These are phyloP conservation scores for Xiphophorus birchmanni DNA, from an alignment of 2,797 vertebrate species.

Conservation along the genomic window DNA sequence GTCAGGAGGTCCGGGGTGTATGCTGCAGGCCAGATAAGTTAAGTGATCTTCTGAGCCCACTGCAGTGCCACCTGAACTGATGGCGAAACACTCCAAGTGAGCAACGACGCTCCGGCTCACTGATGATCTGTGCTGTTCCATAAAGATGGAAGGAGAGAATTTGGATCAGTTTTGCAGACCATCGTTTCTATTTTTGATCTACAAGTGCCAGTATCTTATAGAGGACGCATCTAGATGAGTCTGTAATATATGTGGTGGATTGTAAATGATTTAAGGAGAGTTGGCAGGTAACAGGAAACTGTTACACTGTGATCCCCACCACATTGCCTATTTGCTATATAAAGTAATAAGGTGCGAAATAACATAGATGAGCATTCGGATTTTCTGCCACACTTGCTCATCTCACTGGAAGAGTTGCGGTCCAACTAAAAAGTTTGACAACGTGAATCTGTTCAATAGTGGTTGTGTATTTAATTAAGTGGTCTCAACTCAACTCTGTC, in stretches of 20 bases:
- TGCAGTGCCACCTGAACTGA: constrained; percentile 26
- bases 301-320: not conserved
- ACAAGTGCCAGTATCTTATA: not conserved
- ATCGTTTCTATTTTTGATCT: not conserved
- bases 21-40: constrained; percentile 46
- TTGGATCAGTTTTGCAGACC: not conserved
- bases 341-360: not conserved
- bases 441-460: not conserved
- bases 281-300: not conserved
- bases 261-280: not conserved
- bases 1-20: constrained; percentile 37
- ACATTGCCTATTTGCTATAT: not conserved
- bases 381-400: not conserved
- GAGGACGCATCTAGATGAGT: not conserved
- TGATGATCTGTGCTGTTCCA: not conserved
- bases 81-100: not conserved
- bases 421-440: not conserved
- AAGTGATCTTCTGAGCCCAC: constrained; percentile 30
- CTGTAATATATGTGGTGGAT: not conserved
- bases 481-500: not conserved
- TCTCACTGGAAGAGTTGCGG: not conserved
- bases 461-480: not conserved
- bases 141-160: not conserved
- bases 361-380: not conserved
- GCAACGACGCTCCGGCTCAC: not conserved